Percentiles rank a stretch among this genome's conserved stretches.
Evolutionary conservation across 1,140 invertebrate genomes (phyloP).

Genomic region (Aporrectodea caliginosa): DNA sequence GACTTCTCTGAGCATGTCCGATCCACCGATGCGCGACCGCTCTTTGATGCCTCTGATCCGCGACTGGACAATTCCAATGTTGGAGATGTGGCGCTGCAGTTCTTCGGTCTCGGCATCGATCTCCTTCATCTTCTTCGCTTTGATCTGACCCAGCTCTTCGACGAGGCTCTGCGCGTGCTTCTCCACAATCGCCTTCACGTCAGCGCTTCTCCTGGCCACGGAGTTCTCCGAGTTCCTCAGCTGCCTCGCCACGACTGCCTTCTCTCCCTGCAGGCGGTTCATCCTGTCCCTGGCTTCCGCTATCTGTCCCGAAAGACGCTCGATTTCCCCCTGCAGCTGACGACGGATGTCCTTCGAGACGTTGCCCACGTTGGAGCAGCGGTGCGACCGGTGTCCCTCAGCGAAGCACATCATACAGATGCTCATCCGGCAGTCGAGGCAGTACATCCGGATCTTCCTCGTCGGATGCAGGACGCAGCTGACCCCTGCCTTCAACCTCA

Average conservation of each 20-base stretch:
- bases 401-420: neutral
- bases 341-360: neutral
- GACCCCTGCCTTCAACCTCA: neutral
- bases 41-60: neutral
- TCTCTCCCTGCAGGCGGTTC: neutral
- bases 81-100: neutral
- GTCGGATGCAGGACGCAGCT: neutral
- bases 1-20: neutral
- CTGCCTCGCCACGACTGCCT: neutral
- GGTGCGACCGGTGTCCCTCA: neutral
- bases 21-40: neutral
- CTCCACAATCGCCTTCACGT: neutral
- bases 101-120: neutral
- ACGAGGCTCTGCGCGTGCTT: neutral
- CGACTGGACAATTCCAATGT: neutral
- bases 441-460: neutral
- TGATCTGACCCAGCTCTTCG: neutral
- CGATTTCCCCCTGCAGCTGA: neutral
- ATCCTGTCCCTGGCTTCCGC: neutral
- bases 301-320: neutral
- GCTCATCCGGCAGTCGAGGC: neutral
- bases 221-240: neutral
- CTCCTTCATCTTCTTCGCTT: neutral
- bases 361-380: neutral
- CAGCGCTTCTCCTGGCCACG: neutral